These are phyloP conservation scores for Pegea sp. DNA, from an alignment of 23 tunicate species.

Conservation along the genomic window DNA sequence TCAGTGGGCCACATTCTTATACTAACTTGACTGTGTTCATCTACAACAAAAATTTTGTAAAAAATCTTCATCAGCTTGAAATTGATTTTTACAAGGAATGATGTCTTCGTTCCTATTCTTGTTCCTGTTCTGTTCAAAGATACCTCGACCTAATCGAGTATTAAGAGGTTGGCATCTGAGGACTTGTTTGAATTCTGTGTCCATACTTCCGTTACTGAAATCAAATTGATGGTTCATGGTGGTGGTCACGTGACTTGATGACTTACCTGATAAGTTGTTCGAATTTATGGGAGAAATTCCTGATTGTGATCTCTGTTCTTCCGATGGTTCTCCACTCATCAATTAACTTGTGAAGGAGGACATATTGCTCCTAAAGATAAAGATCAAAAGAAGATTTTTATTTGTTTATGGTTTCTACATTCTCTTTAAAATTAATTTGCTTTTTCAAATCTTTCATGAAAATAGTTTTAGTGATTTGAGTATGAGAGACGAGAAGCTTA, in stretches of 20 bases:
- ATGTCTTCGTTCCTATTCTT: slow-evolving; percentile 50
- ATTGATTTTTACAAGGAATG: slow-evolving; percentile 37
- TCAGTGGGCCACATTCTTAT: slow-evolving; percentile 56
- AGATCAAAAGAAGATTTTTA: too few relatives aligned
- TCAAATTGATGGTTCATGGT: neutral
- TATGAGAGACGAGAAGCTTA: too few relatives aligned
- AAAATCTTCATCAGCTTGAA: neutral
- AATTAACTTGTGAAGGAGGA: slow-evolving; percentile 53
- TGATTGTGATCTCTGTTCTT: slow-evolving; percentile 23
- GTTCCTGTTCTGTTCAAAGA: slow-evolving; percentile 11
- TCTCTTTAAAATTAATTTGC: too few relatives aligned
- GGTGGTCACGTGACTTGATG: neutral
- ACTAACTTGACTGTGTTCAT: slow-evolving; percentile 69
- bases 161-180: slow-evolving; percentile 16
- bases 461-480: too few relatives aligned
- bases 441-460: too few relatives aligned
- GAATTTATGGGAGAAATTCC: slow-evolving; percentile 12
- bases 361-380: slow-evolving; percentile 58
- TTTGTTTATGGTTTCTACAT: too few relatives aligned
- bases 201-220: slow-evolving; percentile 5
- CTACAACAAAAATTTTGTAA: slow-evolving; percentile 12
- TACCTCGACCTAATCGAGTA: slow-evolving; percentile 23
- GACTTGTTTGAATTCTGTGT: slow-evolving; percentile 27
- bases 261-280: slow-evolving; percentile 19
- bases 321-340: slow-evolving; percentile 31